phyloP scores from a whole-genome alignment of 2,797 vertebrate genomes.

The Ambastaia sidthimunki region DNA sequence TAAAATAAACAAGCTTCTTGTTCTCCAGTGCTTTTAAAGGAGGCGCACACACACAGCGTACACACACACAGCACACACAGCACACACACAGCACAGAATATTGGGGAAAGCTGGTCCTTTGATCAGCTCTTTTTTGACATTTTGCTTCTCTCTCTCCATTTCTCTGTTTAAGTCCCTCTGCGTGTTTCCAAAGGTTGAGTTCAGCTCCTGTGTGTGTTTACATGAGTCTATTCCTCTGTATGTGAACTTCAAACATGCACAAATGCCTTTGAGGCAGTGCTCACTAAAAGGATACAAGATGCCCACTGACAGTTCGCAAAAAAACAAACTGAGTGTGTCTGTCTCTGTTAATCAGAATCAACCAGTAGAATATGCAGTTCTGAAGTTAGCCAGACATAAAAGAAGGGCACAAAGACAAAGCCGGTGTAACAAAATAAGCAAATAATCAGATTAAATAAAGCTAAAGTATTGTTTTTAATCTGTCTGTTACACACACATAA shows the following conservation, averaged over 20 bases:
- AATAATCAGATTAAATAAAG: neutral
- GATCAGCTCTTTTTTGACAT: slow-evolving; percentile 38
- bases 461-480: neutral
- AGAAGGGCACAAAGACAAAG: neutral
- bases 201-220: slow-evolving; percentile 10
- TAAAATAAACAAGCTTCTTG: neutral
- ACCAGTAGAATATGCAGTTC: neutral
- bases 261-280: slow-evolving; percentile 32
- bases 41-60: neutral
- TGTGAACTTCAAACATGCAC: slow-evolving; percentile 44
- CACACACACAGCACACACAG: neutral
- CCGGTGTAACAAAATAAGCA: neutral
- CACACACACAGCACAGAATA: neutral
- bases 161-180: slow-evolving; percentile 10
- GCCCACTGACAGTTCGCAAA: slow-evolving; percentile 10
- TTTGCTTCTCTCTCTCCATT: slow-evolving; percentile 20
- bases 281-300: slow-evolving; percentile 16
- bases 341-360: slow-evolving; percentile 13
- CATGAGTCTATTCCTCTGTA: slow-evolving; percentile 2
- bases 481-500: neutral
- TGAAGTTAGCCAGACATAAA: neutral
- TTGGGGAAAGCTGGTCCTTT: slow-evolving; percentile 20
- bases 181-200: slow-evolving; percentile 21
- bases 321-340: slow-evolving; percentile 5
- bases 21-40: slow-evolving; percentile 13